These are phyloP conservation scores for Phrixothrix hirtus DNA, from an alignment of 2,888 invertebrate genomes.

Conservation along the genomic window DNA sequence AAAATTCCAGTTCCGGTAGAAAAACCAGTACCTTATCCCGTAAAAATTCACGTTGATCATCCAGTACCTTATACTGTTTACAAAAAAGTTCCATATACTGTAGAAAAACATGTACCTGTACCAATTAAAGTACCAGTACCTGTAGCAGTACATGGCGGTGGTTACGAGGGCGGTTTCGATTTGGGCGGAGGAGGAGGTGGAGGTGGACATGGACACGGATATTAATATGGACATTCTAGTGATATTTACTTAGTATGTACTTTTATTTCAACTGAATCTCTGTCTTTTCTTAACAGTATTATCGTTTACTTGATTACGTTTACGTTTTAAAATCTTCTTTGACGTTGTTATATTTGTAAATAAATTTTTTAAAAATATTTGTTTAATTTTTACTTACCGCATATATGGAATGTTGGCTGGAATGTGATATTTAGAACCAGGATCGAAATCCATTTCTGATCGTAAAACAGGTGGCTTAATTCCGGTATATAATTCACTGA, in stretches of 20 bases:
- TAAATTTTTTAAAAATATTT: conserved; percentile 26
- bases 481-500: conserved; percentile 80
- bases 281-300: conserved; percentile 39
- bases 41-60: conserved; percentile 64
- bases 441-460: conserved; percentile 88
- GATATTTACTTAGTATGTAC: conserved; percentile 28
- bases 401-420: conserved; percentile 89
- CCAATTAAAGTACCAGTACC: conserved; percentile 72
- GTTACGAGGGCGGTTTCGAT: conserved; percentile 41
- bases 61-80: conserved; percentile 64
- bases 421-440: conserved; percentile 91
- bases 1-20: conserved; percentile 69
- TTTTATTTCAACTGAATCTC: conserved; percentile 26
- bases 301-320: conserved; percentile 31
- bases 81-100: conserved; percentile 51
- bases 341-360: conserved; percentile 30
- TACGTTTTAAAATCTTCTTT: conserved; percentile 30
- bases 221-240: conserved; percentile 21
- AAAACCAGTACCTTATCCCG: conserved; percentile 69
- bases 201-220: conserved; percentile 17
- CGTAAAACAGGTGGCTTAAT: conserved; percentile 83
- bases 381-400: conserved; percentile 66
- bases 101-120: conserved; percentile 67
- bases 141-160: conserved; percentile 60
- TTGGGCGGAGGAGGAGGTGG: conserved; percentile 21